A percentile compares a stretch with the other conserved stretches of the same genome.
These are phyloP conservation scores for Vombatus ursinus DNA, from an alignment of 2,113 vertebrate genomes.

Conservation along the genomic window DNA sequence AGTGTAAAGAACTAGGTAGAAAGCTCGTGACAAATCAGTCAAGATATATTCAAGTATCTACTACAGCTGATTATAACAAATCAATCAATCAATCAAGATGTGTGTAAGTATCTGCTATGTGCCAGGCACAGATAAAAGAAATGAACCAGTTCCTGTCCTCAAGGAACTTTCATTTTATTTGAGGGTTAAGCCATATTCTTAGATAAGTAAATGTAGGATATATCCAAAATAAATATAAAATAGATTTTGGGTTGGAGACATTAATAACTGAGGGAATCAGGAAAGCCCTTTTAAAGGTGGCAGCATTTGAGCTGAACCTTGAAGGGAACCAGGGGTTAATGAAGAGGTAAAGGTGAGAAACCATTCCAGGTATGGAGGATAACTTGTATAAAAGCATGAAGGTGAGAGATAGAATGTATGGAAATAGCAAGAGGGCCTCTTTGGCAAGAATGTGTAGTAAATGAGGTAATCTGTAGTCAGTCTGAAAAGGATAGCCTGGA, in stretches of 20 bases:
- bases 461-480: background rate
- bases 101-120: background rate
- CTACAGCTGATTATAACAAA: too few species aligned
- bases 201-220: background rate
- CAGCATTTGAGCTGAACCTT: background rate
- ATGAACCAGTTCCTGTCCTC: background rate
- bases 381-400: background rate
- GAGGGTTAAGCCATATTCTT: background rate
- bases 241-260: background rate
- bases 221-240: background rate
- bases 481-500: background rate
- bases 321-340: background rate
- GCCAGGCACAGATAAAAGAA: background rate
- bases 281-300: background rate
- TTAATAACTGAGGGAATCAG: background rate
- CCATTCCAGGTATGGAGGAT: background rate
- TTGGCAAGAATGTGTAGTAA: background rate
- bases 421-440: background rate
- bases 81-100: background rate
- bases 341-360: background rate
- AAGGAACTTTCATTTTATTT: background rate
- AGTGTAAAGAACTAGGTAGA: background rate
- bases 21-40: background rate
- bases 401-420: background rate
- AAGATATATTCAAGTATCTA: background rate